These are phyloP conservation scores for Dioctria rufipes DNA, from an alignment of 2,888 invertebrate genomes.

Conservation along the genomic window DNA sequence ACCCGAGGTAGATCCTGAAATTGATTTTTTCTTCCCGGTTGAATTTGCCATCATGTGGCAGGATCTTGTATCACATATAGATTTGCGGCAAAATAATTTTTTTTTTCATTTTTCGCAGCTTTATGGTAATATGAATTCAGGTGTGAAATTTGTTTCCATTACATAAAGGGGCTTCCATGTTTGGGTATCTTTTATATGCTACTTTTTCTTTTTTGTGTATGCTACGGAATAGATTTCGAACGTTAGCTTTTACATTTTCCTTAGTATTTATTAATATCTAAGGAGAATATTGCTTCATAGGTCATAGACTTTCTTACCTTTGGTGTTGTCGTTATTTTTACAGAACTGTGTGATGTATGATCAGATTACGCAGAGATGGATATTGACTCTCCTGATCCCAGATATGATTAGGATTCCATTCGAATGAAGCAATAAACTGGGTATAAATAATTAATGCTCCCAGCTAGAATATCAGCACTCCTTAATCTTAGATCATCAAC, in stretches of 20 bases:
- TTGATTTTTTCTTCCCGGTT: conserved; percentile 39
- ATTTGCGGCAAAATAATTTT: neutral
- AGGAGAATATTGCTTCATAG: neutral
- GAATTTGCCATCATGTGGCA: conserved; percentile 21
- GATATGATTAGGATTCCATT: too few relatives aligned
- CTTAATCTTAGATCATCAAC: too few relatives aligned
- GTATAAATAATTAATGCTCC: too few relatives aligned
- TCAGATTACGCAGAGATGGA: too few relatives aligned
- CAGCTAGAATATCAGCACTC: too few relatives aligned
- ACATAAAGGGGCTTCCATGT: neutral
- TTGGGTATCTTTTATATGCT: neutral
- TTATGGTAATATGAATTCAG: conserved; percentile 42
- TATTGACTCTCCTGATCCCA: too few relatives aligned
- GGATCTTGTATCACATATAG: conserved; percentile 34
- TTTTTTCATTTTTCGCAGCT: conserved; percentile 17
- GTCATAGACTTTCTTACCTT: neutral
- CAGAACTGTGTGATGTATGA: too few relatives aligned
- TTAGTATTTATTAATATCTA: neutral
- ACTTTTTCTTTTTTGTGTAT: neutral
- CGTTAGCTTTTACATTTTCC: neutral
- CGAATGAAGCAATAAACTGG: too few relatives aligned
- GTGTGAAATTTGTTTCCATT: conserved; percentile 46
- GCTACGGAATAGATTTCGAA: neutral
- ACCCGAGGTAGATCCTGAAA: conserved; percentile 23
- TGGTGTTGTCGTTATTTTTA: too few relatives aligned